These are phyloP conservation scores for Orius laevigatus DNA, from an alignment of 1,140 invertebrate species.

Conservation along the genomic window DNA sequence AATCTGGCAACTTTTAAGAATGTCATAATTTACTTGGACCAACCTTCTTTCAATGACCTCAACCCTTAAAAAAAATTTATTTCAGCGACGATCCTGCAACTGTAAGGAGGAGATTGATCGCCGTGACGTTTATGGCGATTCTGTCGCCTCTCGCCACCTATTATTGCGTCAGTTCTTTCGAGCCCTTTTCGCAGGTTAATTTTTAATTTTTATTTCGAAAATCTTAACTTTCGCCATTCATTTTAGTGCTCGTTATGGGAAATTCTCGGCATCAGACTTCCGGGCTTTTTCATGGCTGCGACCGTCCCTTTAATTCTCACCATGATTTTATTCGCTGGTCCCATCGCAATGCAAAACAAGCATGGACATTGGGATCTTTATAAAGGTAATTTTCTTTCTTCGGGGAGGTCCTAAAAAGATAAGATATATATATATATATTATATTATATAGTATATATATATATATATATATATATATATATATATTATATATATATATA, in stretches of 20 bases:
- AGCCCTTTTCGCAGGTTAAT: background rate
- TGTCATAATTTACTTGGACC: too few species aligned
- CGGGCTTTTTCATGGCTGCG: slow-evolving; percentile 54
- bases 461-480: background rate
- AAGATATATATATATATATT: too few species aligned
- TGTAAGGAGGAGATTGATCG: slow-evolving; percentile 74
- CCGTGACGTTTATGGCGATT: slow-evolving; percentile 63
- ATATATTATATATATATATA: background rate
- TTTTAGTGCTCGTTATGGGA: slow-evolving; percentile 45
- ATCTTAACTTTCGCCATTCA: slow-evolving; percentile 7
- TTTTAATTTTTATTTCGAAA: background rate
- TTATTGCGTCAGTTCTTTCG: background rate
- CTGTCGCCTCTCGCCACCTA: slow-evolving; percentile 58
- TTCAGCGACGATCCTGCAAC: slow-evolving; percentile 64
- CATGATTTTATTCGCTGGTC: slow-evolving; percentile 68
- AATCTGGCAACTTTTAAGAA: too few species aligned
- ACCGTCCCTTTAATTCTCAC: slow-evolving; percentile 65
- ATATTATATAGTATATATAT: background rate
- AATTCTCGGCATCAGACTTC: slow-evolving; percentile 55
- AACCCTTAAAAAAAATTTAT: slow-evolving; percentile 27
- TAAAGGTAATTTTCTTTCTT: slow-evolving; percentile 6
- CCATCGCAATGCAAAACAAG: slow-evolving; percentile 51
- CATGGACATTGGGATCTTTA: slow-evolving; percentile 27
- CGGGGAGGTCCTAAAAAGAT: too few species aligned
- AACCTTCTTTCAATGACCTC: slow-evolving; percentile 23